Conservation (phyloP, 2,888 invertebrate genomes). For the Plusia festucae region DNA sequence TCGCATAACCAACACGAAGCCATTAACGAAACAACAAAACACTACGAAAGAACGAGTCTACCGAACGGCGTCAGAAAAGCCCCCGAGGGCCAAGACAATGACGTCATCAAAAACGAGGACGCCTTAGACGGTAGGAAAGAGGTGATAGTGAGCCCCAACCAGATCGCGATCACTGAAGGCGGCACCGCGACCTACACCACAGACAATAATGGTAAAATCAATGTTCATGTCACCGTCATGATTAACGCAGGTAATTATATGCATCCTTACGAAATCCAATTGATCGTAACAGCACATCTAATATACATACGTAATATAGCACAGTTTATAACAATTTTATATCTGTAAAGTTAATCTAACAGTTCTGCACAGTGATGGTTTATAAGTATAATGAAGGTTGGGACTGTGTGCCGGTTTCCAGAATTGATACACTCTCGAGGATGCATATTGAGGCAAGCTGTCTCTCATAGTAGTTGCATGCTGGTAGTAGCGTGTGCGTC, state of each 20-base stretch:
- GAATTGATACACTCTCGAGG: slow-evolving; percentile 79
- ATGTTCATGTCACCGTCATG: slow-evolving; percentile 96
- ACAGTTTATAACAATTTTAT: slow-evolving; percentile 69
- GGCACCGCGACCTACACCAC: slow-evolving; percentile 90
- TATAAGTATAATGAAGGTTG: slow-evolving; percentile 69
- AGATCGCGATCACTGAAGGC: slow-evolving; percentile 86
- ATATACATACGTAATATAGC: slow-evolving; percentile 67
- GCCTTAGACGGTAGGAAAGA: slow-evolving; percentile 90
- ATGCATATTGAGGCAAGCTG: slow-evolving; percentile 89
- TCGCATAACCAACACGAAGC: slow-evolving; percentile 64
- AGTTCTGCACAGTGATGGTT: slow-evolving; percentile 86
- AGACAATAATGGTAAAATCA: slow-evolving; percentile 95
- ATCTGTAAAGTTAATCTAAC: slow-evolving; percentile 80
- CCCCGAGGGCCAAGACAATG: slow-evolving; percentile 95
- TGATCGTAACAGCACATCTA: slow-evolving; percentile 72
- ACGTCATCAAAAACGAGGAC: slow-evolving; percentile 90
- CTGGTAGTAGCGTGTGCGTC: slow-evolving; percentile 54
- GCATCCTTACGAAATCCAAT: slow-evolving; percentile 85
- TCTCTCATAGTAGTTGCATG: slow-evolving; percentile 78
- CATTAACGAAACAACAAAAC: slow-evolving; percentile 70
- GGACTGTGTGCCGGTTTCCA: slow-evolving; percentile 77
- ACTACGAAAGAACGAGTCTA: slow-evolving; percentile 74
- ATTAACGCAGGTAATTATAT: slow-evolving; percentile 92
- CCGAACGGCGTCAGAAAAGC: slow-evolving; percentile 91
- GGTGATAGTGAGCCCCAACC: slow-evolving; percentile 82